Conservation (phyloP, 2,113 vertebrate species). For the Cichladusa arquata region DNA sequence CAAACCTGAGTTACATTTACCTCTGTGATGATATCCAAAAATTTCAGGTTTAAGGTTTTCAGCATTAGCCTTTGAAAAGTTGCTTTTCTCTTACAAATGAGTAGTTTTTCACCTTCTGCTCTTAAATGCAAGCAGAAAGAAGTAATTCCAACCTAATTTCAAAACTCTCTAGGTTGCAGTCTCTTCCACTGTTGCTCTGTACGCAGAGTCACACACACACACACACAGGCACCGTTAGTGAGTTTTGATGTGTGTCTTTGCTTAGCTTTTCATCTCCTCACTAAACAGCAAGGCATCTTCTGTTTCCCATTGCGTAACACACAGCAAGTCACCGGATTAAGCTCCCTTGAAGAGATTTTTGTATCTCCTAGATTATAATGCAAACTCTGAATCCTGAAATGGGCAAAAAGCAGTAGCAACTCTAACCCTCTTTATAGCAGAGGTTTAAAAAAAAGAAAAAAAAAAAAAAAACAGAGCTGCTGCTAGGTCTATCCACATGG, state of each 20-base stretch:
- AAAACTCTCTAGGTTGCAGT: slow-evolving; percentile 67
- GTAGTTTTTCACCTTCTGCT: slow-evolving; percentile 50
- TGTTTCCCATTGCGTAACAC: slow-evolving; percentile 74
- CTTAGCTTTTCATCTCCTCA: slow-evolving; percentile 63
- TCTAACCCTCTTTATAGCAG: slow-evolving; percentile 54
- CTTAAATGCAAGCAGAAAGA: slow-evolving; percentile 47
- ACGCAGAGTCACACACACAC: slow-evolving; percentile 58
- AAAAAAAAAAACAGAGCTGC: background rate
- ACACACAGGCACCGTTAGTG: slow-evolving; percentile 51
- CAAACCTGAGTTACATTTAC: slow-evolving; percentile 57
- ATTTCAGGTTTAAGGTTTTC: slow-evolving; percentile 43
- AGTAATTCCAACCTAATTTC: slow-evolving; percentile 64
- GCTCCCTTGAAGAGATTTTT: slow-evolving; percentile 62
- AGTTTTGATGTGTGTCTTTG: slow-evolving; percentile 60
- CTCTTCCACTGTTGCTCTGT: slow-evolving; percentile 62
- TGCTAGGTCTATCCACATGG: slow-evolving; percentile 27
- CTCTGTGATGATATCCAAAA: slow-evolving; percentile 38
- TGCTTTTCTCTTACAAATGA: slow-evolving; percentile 49
- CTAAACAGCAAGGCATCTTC: slow-evolving; percentile 63
- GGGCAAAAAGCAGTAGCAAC: slow-evolving; percentile 57
- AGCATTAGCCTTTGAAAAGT: slow-evolving; percentile 68
- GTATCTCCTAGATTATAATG: slow-evolving; percentile 62
- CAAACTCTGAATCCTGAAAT: slow-evolving; percentile 41
- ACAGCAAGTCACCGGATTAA: slow-evolving; percentile 60
- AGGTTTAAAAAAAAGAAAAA: background rate